Conservation (phyloP, 2,888 invertebrate species). For the Sminthurides aquaticus region DNA sequence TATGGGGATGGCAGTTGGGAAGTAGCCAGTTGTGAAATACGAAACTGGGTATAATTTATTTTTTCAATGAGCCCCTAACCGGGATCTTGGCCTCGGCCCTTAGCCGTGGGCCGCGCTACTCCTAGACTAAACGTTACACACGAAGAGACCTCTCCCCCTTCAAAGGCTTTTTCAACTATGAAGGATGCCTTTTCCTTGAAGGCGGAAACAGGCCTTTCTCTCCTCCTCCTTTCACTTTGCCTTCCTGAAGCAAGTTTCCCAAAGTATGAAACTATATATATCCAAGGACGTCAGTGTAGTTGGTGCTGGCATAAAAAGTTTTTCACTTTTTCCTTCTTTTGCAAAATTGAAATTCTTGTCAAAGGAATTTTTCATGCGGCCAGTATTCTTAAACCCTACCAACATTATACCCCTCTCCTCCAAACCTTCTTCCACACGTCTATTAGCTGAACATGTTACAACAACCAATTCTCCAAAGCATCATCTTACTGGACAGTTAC, state of each 20-base stretch:
- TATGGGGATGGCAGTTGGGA: conserved; percentile 5
- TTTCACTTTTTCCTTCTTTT: background rate
- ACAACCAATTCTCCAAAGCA: conserved; percentile 1
- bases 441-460: conserved; percentile 3
- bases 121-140: too few species aligned
- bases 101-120: too few species aligned
- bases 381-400: background rate
- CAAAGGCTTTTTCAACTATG: background rate
- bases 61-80: background rate
- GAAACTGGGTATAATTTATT: background rate
- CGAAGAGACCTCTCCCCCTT: background rate
- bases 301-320: background rate
- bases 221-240: background rate
- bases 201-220: background rate
- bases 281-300: background rate
- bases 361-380: conserved; percentile 4
- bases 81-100: background rate
- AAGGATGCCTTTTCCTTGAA: background rate
- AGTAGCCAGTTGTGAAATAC: conserved; percentile 1
- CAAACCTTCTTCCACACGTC: background rate
- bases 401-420: background rate
- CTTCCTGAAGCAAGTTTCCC: background rate
- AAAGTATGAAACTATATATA: background rate
- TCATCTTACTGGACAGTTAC: background rate
- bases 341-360: conserved; percentile 10